Evolutionary conservation across 2,113 vertebrate species (phyloP), one percentile per base, ranked within the genome.

Genomic region (Spilogale gracilis): DNA sequence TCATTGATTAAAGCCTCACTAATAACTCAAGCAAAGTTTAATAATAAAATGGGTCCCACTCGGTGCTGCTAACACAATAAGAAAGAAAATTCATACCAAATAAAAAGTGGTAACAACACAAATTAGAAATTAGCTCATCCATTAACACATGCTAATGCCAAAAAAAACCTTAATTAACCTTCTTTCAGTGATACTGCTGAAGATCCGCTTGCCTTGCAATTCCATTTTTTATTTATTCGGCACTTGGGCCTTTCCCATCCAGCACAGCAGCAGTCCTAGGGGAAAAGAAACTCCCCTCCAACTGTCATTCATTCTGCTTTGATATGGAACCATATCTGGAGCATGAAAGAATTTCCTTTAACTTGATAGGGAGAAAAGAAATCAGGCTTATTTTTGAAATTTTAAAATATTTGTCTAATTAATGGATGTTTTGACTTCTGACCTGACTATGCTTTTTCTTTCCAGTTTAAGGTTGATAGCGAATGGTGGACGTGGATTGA

Each of bases 401-500:
- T 90, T 71, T 45, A 27, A 21, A 21, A 27, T 74, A 45, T 0
- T 6, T 65, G 27, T 71, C 32, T 80, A 50, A 6, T 74, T 9
- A 69, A 30, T 16, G 71, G 43, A 16, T 71, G 43, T 58, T 81
- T 89, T 48, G 21, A 14, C 56, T 61, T 80, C 82, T 80, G 48
- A 52, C 32, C 43, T 50, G 1, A 27, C 69, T 10, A n/a, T 9
- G n/a, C 5, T 0, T 96, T 92, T 63, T 48, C 94, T 97, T 91
- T n/a, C 10, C 98, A 99, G 99, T 99, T 99, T 98, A 99, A 99
- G 98, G 97, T 99, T 25, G 95, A 98, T 0, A 99, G 99, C 0
- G 98, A 99, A 93, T 99, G 99, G 99, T 99, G 98, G 98, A 99
- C 99, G 0, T 99, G 99, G 99, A 99, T 99, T 0, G 95, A 99